Evolutionary conservation across 2,113 vertebrate genomes (phyloP).

Genomic region (Isurus oxyrinchus): DNA sequence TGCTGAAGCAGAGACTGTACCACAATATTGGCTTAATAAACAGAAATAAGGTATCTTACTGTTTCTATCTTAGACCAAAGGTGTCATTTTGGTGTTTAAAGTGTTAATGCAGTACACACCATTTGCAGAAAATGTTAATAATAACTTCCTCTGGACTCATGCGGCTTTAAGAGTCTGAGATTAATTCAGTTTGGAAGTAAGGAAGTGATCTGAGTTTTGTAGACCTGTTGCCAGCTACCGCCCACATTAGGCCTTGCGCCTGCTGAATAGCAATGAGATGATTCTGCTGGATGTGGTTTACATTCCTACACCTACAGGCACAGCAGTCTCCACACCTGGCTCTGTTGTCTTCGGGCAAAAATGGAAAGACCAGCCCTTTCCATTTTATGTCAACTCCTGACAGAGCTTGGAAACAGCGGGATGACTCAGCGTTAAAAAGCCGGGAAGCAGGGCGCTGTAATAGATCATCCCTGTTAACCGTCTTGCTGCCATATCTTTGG

Average conservation of each 20-base stretch:
- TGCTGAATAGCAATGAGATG: slow-evolving; percentile 59
- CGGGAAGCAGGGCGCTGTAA: neutral
- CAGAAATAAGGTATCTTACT: too few species aligned
- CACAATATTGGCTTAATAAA: neutral
- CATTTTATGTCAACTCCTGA: neutral
- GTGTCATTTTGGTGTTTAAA: neutral
- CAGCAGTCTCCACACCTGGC: slow-evolving; percentile 38
- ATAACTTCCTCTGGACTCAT: slow-evolving; percentile 27
- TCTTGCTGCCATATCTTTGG: neutral
- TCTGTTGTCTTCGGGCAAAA: neutral
- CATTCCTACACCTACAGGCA: slow-evolving; percentile 37
- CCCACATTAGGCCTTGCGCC: slow-evolving; percentile 44
- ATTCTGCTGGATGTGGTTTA: slow-evolving; percentile 63
- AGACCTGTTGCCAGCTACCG: slow-evolving; percentile 50
- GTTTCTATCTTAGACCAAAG: neutral
- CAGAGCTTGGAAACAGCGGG: slow-evolving; percentile 5
- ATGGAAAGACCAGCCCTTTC: neutral
- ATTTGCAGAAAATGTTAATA: neutral
- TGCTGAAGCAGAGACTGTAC: neutral
- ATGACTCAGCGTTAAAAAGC: slow-evolving; percentile 28
- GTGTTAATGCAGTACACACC: slow-evolving; percentile 12
- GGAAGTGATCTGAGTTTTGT: slow-evolving; percentile 35
- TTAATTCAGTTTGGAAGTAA: slow-evolving; percentile 28
- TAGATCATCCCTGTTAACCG: slow-evolving; percentile 12
- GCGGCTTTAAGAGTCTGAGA: slow-evolving; percentile 34